Evolutionary conservation across 2,113 vertebrate species (phyloP), one percentile per base, ranked within the genome.

Genomic region (Halichoeres trimaculatus): DNA sequence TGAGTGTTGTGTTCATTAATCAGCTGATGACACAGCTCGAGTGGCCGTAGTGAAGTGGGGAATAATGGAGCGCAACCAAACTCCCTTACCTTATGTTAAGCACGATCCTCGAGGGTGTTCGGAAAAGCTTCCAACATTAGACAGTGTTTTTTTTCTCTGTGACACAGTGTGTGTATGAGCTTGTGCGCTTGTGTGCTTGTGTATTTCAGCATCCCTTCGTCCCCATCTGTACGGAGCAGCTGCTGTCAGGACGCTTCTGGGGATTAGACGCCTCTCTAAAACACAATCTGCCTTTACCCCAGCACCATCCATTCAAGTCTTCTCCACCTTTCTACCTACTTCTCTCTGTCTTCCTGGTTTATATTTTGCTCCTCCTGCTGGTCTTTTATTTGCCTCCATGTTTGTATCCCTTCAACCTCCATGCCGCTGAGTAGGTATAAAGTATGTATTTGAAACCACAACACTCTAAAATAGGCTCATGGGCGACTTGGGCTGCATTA

Each of bases 141-240:
- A 77, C 78, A 52, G 61, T 48, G 63, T 54, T 74, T 72, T 70
- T 83, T 79, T 64, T 26, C 65, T 58, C 14, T 68, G 19, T 78
- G 66, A 76, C 59, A 73, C 54, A 68, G 47, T 59, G 50, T 35
- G 54, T 64, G 22, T 40, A 24, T 22, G 20, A 47, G 36, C 22
- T 17, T 53, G 50, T 22, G 71, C 26, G 45, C 47, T 38, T n/a
- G n/a, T 55, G 47, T 52, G 14, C 43, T 24, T 30, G 53, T 43
- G 34, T 45, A 26, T 43, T 56, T 68, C 50, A 52, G 53, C 72
- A 69, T 81, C 78, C 47, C 60, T 80, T 59, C 67, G 40, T 85
- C 81, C 86, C 83, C 89, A 87, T 90, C 87, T 91, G 89, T 74
- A 92, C 69, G 34, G 75, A 88, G 78, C 87, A 88, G 84, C 88